Evolutionary conservation across 2,797 vertebrate genomes (phyloP).

Genomic region (Muscicapa comitata): DNA sequence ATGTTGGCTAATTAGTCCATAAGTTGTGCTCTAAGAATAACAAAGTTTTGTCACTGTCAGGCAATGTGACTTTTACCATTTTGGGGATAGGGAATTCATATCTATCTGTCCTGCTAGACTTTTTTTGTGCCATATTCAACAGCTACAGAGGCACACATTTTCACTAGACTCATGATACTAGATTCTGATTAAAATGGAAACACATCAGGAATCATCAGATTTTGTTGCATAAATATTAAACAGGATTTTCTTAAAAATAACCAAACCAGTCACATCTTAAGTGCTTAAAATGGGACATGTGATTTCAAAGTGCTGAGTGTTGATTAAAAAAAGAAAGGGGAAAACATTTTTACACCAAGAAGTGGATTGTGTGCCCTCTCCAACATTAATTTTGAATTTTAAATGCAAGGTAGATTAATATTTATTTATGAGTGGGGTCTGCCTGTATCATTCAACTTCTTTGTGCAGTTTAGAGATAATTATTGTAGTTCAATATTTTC

Average conservation of each 20-base stretch:
- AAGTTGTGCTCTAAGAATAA: background rate
- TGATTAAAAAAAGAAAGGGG: conserved; percentile 40
- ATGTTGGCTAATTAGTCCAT: background rate
- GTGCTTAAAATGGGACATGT: conserved; percentile 38
- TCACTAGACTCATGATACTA: background rate
- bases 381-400: conserved; percentile 65
- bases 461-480: conserved; percentile 62
- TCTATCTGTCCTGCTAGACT: background rate
- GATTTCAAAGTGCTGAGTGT: conserved; percentile 9
- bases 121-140: background rate
- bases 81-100: background rate
- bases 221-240: conserved; percentile 63
- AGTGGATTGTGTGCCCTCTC: background rate
- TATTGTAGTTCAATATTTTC: conserved; percentile 56
- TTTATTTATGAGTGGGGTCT: conserved; percentile 52
- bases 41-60: background rate
- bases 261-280: background rate
- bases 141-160: background rate
- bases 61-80: background rate
- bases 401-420: conserved; percentile 46
- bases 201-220: conserved; percentile 30
- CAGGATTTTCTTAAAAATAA: conserved; percentile 27
- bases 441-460: conserved; percentile 30
- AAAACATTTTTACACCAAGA: conserved; percentile 24
- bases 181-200: conserved; percentile 51